Percentiles rank a stretch among this genome's conserved stretches.
phyloP scores from a whole-genome alignment of 2,888 invertebrate genomes.

The Byasa hedistus region DNA sequence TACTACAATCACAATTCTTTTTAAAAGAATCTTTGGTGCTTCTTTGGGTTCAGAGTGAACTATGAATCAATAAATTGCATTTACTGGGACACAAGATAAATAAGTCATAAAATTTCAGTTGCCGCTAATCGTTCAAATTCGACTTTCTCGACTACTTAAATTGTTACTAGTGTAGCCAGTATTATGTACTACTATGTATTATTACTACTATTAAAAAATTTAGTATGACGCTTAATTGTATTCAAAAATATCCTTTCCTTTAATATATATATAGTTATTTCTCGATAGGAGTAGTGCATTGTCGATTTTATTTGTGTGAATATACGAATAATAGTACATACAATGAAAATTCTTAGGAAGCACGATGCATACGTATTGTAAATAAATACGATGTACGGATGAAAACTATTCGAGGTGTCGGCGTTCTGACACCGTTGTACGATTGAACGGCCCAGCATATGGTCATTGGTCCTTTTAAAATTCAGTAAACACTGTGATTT shows the following conservation, averaged over 20 bases:
- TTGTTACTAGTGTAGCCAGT: no score
- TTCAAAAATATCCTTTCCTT: background rate
- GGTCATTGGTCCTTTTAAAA: slow-evolving; percentile 1
- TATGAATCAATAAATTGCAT: no score
- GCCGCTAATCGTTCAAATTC: no score
- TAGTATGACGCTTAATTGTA: background rate
- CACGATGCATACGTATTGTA: slow-evolving; percentile 35
- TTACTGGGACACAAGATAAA: no score
- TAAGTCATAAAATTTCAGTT: no score
- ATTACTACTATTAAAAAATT: background rate
- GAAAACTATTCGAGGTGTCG: slow-evolving; percentile 11
- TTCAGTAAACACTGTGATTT: slow-evolving; percentile 1
- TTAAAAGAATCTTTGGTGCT: no score
- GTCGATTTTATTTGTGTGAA: slow-evolving; percentile 1
- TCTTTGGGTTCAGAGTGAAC: no score
- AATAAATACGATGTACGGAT: slow-evolving; percentile 30
- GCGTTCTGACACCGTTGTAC: slow-evolving; percentile 2
- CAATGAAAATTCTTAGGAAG: slow-evolving; percentile 32
- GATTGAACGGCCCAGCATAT: background rate
- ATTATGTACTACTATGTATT: no score
- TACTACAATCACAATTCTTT: no score
- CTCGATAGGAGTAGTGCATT: background rate
- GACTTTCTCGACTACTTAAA: no score
- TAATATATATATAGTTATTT: background rate
- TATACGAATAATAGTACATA: background rate